phyloP scores from a whole-genome alignment of 2,113 vertebrate genomes.

The Plecturocebus donacophilus region DNA sequence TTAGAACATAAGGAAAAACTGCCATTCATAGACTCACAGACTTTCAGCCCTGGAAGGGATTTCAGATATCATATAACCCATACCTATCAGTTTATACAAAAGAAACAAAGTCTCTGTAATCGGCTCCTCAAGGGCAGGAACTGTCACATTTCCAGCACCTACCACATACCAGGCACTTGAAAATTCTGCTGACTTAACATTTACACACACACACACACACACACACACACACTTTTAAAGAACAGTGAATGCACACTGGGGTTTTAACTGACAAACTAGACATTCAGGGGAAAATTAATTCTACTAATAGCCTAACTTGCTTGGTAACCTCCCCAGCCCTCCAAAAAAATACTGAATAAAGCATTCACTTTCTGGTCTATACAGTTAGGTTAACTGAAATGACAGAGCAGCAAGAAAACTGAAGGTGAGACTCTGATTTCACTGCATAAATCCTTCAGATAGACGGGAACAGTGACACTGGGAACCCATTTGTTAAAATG shows the following conservation, averaged over 20 bases:
- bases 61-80: not conserved
- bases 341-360: not conserved
- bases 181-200: not conserved
- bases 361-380: not conserved
- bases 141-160: not conserved
- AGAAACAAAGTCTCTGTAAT: not conserved
- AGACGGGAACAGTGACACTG: not conserved
- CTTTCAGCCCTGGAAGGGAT: not conserved
- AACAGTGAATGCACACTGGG: not conserved
- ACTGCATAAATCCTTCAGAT: not conserved
- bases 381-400: not conserved
- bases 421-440: not conserved
- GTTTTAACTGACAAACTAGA: not conserved
- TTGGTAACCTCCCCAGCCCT: not conserved
- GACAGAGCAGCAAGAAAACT: not conserved
- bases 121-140: not conserved
- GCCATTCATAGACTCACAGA: not conserved
- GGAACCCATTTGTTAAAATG: no score
- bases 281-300: not conserved
- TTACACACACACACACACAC: not conserved
- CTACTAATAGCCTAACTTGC: not conserved
- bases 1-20: slow-evolving; percentile 28
- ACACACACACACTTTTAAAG: not conserved
- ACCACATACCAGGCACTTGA: not conserved
- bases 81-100: not conserved